Base-by-base conservation (phyloP, 1,140 invertebrate species). In the Paralvinella palmiformis region DNA sequence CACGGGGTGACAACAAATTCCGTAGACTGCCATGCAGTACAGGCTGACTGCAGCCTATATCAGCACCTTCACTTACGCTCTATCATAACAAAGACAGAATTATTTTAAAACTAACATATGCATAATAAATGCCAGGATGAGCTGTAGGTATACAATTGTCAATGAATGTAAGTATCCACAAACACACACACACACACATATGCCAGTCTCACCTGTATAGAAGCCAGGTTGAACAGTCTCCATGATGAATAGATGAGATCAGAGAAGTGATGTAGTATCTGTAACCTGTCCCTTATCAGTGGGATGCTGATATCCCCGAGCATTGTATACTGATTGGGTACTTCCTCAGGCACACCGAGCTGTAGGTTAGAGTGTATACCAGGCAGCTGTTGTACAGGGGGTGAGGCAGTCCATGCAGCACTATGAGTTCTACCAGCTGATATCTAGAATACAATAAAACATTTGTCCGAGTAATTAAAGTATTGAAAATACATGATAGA, bases 161-260 rank as follows among this genome's bases (percentile, higher is more conserved):
- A 10, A 41, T 41, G n/a, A 10, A 41, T 41, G n/a, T 41, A 41
- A 10, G n/a, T 41, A 41, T 41, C 15, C 0, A 17, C 50, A 17
- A 17, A 17, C 24, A 27, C 50, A 17, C 0, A 17, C 17, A 53
- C 50, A n/a, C 17, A 53, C 17, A 53, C 50, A 53, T 27, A n/a
- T 56, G 20, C 4, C 27, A 58, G 24, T n/a, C 17, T 55, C 22
- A 78, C 76, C 62, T 69, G 62, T 58, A 63, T 64, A 36, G 70
- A 65, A 17, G 70, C 65, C 1, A 88, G 75, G 20, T 85, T 84
- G 56, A 87, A 78, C 10, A 88, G 79, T 55, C 83, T 81, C 86
- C 86, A 87, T 36, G 84, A 85, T 1, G 82, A 81, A 72, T 86
- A 87, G 27, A 88, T 75, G 22, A 85, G 79, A 75, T 88, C 85